phyloP scores from a whole-genome alignment of 2,888 invertebrate species.

The Pasiphila rectangulata region DNA sequence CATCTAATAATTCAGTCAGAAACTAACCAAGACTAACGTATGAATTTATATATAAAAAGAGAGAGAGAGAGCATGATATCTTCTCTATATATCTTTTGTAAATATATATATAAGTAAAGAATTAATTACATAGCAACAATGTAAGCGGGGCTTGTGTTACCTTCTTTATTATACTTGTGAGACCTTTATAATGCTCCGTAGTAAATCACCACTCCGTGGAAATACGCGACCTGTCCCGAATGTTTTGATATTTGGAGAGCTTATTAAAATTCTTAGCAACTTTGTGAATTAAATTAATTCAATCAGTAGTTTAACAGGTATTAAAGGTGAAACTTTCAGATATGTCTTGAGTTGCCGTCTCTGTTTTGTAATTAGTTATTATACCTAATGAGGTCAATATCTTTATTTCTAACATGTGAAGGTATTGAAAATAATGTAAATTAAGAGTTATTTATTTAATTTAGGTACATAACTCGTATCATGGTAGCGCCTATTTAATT shows the following conservation, averaged over 20 bases:
- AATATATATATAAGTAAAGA: not conserved
- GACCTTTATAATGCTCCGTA: not conserved
- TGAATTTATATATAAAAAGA: no score
- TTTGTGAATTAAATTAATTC: constrained; percentile 53
- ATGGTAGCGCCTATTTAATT: no score
- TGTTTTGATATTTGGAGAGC: constrained; percentile 57
- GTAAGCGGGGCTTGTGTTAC: no score
- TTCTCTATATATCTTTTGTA: no score
- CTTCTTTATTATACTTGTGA: not conserved
- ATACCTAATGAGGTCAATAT: no score
- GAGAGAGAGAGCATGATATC: no score
- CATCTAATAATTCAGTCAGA: no score
- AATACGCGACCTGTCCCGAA: constrained; percentile 34
- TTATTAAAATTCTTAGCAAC: constrained; percentile 56
- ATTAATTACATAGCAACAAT: not conserved
- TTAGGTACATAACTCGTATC: no score
- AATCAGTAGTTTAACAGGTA: constrained; percentile 27
- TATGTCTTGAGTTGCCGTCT: not conserved
- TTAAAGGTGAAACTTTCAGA: not conserved
- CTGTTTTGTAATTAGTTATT: not conserved
- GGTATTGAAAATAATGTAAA: no score
- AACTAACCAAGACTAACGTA: no score
- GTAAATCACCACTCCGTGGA: not conserved
- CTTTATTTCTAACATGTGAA: no score
- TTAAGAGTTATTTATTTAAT: no score